Conservation (phyloP, 2,797 vertebrate genomes). For the Phoebastria nigripes region DNA sequence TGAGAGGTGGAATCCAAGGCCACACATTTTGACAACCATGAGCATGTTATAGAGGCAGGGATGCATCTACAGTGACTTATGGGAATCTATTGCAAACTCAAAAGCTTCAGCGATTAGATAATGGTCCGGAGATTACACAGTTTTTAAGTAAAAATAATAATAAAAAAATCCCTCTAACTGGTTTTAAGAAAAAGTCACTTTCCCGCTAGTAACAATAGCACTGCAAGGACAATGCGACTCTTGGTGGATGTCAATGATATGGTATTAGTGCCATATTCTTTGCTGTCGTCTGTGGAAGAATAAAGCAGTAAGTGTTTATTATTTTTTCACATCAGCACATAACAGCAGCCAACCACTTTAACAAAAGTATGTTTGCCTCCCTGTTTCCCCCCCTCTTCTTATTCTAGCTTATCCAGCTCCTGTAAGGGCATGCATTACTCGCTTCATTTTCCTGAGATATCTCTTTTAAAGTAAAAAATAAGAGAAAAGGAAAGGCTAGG, state of each 20-base stretch:
- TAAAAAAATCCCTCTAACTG: neutral
- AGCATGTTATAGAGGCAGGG: neutral
- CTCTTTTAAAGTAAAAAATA: conserved; percentile 76
- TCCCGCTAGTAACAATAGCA: neutral
- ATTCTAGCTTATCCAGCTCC: conserved; percentile 73
- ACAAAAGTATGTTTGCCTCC: conserved; percentile 72
- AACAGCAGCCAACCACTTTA: conserved; percentile 72
- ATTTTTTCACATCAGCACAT: conserved; percentile 54
- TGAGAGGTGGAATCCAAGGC: neutral
- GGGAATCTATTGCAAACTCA: neutral
- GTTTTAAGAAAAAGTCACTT: neutral
- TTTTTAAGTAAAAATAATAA: neutral
- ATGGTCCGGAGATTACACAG: neutral
- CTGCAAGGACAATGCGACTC: neutral
- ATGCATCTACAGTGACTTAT: neutral
- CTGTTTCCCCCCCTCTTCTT: conserved; percentile 66
- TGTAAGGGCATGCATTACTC: conserved; percentile 85
- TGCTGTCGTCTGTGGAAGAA: conserved; percentile 4
- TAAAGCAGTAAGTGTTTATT: conserved; percentile 58
- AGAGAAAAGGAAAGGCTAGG: conserved; percentile 81
- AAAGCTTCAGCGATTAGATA: neutral
- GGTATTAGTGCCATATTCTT: conserved; percentile 1
- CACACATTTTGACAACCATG: neutral
- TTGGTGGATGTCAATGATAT: neutral
- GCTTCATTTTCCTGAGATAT: conserved; percentile 81